A percentile compares a stretch with the other conserved stretches of the same genome.
Conservation (phyloP, 2,888 invertebrate genomes). For the Isotomurus palustris region DNA sequence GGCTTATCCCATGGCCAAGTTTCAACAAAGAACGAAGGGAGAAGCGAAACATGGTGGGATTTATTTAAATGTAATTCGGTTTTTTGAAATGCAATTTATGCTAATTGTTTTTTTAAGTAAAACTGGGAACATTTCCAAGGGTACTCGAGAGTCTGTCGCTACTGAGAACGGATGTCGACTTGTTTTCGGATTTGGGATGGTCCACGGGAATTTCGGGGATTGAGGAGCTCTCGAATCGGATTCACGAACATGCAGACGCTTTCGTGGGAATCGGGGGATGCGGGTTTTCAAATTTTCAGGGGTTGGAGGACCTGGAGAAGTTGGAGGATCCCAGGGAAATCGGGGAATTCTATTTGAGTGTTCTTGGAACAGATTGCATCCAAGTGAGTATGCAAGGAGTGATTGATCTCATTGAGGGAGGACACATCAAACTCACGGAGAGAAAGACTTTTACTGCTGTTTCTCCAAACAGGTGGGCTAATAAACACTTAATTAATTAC, state of each 20-base stretch:
- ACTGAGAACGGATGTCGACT: not conserved
- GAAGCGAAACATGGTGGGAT: too few relatives aligned
- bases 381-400: not conserved
- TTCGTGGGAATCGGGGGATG: conserved; percentile 1
- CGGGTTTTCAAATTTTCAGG: not conserved
- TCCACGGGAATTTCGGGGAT: not conserved
- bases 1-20: too few relatives aligned
- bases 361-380: not conserved
- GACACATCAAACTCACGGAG: too few relatives aligned
- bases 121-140: too few relatives aligned
- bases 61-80: too few relatives aligned
- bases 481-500: too few relatives aligned
- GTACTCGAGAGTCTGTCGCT: too few relatives aligned
- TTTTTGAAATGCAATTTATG: too few relatives aligned
- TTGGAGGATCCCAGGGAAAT: not conserved
- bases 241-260: not conserved
- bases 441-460: not conserved
- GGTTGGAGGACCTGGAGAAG: not conserved
- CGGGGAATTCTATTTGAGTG: not conserved
- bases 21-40: too few relatives aligned
- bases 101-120: too few relatives aligned
- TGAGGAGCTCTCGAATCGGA: not conserved
- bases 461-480: not conserved
- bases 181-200: not conserved
- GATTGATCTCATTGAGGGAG: too few relatives aligned